phyloP scores from a whole-genome alignment of 2,113 vertebrate species.

The Anguilla rostrata region DNA sequence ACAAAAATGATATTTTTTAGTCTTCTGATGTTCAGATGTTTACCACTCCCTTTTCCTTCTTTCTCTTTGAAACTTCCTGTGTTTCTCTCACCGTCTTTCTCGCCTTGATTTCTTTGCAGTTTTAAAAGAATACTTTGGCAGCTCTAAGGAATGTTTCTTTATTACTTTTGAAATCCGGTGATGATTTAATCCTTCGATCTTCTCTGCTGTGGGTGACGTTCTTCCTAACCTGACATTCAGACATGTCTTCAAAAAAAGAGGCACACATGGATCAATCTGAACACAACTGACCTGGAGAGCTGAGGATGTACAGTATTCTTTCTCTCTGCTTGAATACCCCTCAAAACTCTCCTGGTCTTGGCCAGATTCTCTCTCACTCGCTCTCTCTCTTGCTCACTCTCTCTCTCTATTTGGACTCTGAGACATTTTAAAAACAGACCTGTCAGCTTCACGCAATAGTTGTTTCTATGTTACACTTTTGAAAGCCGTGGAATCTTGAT shows the following conservation, averaged over 20 bases:
- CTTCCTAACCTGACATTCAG: neutral
- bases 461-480: neutral
- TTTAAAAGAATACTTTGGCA: neutral
- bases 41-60: neutral
- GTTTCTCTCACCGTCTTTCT: neutral
- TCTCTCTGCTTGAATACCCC: neutral
- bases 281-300: slow-evolving; percentile 5
- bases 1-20: neutral
- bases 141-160: neutral
- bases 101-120: neutral
- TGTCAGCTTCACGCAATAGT: neutral
- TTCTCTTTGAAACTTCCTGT: neutral
- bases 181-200: neutral
- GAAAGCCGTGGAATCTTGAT: slow-evolving; percentile 1
- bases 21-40: neutral
- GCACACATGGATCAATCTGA: neutral
- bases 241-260: neutral
- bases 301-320: neutral
- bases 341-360: no score
- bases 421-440: slow-evolving; percentile 8
- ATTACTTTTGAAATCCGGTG: neutral
- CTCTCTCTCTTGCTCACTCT: no score
- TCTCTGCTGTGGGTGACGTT: neutral
- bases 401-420: neutral
- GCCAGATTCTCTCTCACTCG: neutral